These are phyloP conservation scores for Mormyrops attenuatus DNA, from an alignment of 2,797 vertebrate genomes.

Conservation along the genomic window DNA sequence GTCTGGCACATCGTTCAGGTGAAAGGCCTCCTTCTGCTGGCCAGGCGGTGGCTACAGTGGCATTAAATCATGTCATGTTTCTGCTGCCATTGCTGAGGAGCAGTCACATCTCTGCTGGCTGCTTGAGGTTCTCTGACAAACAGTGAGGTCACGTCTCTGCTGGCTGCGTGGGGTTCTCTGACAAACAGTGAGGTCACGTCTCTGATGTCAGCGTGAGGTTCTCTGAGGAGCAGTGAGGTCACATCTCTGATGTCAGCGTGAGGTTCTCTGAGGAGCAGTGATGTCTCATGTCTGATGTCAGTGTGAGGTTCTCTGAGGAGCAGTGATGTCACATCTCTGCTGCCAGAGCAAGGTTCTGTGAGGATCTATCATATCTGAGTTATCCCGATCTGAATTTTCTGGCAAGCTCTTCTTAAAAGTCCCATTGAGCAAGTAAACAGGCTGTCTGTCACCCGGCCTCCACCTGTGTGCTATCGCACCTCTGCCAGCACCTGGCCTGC, in stretches of 20 bases:
- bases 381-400: neutral
- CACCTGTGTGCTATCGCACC: constrained; percentile 70
- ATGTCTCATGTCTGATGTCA: neutral
- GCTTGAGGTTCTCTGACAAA: neutral
- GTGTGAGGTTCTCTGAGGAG: neutral
- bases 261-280: neutral
- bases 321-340: neutral
- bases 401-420: neutral
- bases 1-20: constrained; percentile 35
- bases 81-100: constrained; percentile 29
- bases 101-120: constrained; percentile 21
- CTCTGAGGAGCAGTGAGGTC: too few species aligned
- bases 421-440: neutral
- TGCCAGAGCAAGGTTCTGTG: neutral
- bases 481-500: constrained; percentile 65
- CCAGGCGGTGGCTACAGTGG: neutral
- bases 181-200: neutral
- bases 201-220: too few species aligned
- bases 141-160: neutral
- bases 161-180: neutral
- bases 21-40: constrained; percentile 33
- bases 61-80: constrained; percentile 22
- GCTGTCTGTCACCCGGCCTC: constrained; percentile 56
- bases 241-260: neutral
- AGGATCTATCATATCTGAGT: neutral